Conservation (phyloP, 2,113 vertebrate species). For the Thryonomys swinderianus region DNA sequence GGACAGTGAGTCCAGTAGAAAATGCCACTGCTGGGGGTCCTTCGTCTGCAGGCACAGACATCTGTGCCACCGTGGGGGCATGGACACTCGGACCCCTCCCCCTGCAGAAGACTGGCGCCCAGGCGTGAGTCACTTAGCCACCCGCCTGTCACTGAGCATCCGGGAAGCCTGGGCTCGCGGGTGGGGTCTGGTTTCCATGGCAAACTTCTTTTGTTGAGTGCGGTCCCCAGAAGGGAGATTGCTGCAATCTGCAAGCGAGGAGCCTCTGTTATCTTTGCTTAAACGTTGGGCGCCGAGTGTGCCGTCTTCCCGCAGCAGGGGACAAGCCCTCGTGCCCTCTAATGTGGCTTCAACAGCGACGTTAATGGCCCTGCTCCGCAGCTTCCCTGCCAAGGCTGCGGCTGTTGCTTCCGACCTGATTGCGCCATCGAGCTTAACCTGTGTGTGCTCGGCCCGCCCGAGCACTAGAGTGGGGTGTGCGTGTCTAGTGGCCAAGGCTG, state of each 20-base stretch:
- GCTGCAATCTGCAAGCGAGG: background rate
- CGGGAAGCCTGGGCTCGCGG: background rate
- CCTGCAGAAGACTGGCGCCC: background rate
- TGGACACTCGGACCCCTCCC: background rate
- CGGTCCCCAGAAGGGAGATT: background rate
- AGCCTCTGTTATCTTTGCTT: background rate
- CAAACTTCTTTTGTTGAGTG: background rate
- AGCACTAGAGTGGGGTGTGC: background rate
- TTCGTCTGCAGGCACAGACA: background rate
- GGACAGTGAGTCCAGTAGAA: background rate
- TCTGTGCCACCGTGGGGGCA: background rate
- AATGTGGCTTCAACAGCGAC: background rate
- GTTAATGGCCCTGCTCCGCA: background rate
- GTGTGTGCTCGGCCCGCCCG: background rate
- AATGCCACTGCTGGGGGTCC: background rate
- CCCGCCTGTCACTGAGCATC: background rate
- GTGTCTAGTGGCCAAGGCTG: background rate
- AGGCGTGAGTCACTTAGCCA: rapidly evolving
- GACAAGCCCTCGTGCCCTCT: background rate
- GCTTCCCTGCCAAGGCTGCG: rapidly evolving
- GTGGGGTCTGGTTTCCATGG: conserved; percentile 25
- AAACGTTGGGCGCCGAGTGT: rapidly evolving
- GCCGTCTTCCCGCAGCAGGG: background rate
- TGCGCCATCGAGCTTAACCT: background rate
- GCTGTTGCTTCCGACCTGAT: background rate